Conservation (phyloP, 1,140 invertebrate genomes). For the Hyles euphorbiae region DNA sequence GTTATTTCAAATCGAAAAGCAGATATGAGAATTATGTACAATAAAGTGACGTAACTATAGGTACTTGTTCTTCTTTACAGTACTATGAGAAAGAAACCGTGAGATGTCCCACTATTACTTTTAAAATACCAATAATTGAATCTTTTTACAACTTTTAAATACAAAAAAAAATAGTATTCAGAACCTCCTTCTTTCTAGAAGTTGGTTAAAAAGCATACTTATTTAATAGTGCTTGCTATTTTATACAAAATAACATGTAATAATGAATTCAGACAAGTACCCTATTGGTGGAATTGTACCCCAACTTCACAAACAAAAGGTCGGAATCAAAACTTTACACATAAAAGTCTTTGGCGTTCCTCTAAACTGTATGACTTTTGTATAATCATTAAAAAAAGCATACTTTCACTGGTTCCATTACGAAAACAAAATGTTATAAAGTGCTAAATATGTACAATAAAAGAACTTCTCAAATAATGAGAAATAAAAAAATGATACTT, state of each 20-base stretch:
- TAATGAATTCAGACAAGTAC: too few species aligned
- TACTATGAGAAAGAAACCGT: not conserved
- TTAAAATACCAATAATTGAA: not conserved
- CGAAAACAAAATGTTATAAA: constrained; percentile 22
- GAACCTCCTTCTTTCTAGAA: too few species aligned
- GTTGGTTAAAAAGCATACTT: too few species aligned
- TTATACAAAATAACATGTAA: too few species aligned
- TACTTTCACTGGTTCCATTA: constrained; percentile 9
- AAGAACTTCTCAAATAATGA: constrained; percentile 11
- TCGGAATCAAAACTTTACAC: constrained; percentile 41
- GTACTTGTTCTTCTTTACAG: too few species aligned
- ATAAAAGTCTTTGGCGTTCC: constrained; percentile 65
- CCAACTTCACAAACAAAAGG: constrained; percentile 1
- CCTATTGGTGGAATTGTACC: not conserved
- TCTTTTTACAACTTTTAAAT: not conserved
- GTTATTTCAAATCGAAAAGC: too few species aligned
- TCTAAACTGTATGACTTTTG: constrained; percentile 70
- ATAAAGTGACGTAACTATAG: too few species aligned
- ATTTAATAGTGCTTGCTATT: too few species aligned
- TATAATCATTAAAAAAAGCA: constrained; percentile 34
- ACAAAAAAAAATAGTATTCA: not conserved
- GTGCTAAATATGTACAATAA: constrained; percentile 47
- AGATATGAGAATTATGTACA: too few species aligned
- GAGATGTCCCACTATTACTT: constrained; percentile 2
- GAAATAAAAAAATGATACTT: constrained; percentile 27